A percentile compares a stretch with the other conserved stretches of the same genome.
These are phyloP conservation scores for Labeo catla DNA, from an alignment of 2,113 vertebrate genomes.

Conservation along the genomic window DNA sequence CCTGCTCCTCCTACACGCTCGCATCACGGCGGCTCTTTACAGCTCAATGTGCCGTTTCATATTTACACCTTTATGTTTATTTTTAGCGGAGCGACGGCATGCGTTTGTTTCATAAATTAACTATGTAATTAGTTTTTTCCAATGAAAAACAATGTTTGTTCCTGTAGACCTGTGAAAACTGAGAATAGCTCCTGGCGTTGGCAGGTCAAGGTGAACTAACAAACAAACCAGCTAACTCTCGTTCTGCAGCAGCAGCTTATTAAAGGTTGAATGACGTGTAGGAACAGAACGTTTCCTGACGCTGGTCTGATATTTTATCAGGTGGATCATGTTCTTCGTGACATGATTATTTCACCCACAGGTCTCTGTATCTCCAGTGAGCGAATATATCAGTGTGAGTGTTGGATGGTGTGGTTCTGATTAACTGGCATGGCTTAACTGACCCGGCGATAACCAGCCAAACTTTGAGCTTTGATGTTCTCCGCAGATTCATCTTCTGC, in stretches of 20 bases:
- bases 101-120: not conserved
- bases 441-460: not conserved
- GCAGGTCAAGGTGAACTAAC: not conserved
- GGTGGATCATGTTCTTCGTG: not conserved
- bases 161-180: not conserved
- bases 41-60: not conserved
- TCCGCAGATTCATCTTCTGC: too few relatives aligned
- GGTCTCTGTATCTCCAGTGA: not conserved
- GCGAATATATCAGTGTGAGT: not conserved
- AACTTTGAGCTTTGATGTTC: not conserved
- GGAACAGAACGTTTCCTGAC: not conserved
- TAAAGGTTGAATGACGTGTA: not conserved
- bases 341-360: not conserved
- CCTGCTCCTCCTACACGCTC: not conserved
- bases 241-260: not conserved
- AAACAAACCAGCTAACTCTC: not conserved
- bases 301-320: not conserved
- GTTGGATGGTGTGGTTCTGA: too few relatives aligned
- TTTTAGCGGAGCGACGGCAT: not conserved
- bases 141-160: not conserved
- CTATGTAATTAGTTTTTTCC: not conserved
- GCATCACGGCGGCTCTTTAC: not conserved
- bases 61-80: conserved; percentile 1
- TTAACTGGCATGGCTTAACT: too few relatives aligned
- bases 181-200: not conserved